Evolutionary conservation across 64 coral and sea anemone species (phyloP).

Genomic region (Orbicella faveolata): DNA sequence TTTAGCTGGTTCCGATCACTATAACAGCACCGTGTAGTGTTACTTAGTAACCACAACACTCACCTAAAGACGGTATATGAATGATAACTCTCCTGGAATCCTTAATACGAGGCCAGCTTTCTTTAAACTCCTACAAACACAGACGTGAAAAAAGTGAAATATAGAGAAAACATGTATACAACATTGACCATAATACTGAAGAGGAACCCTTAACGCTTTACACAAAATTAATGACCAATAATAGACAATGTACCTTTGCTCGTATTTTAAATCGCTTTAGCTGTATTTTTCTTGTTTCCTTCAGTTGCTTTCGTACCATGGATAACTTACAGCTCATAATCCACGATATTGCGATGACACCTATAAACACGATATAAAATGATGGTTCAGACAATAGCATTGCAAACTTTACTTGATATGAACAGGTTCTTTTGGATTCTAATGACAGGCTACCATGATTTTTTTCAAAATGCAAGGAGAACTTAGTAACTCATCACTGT

Average conservation of each 20-base stretch:
- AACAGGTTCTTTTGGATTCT: no score
- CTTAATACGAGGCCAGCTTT: conserved; percentile 66
- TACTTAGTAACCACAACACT: background rate
- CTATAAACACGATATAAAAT: conserved; percentile 13
- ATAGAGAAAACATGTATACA: background rate
- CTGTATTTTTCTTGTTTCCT: conserved; percentile 71
- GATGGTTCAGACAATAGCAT: background rate
- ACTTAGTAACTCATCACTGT: no score
- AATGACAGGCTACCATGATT: no score
- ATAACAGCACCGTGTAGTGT: background rate
- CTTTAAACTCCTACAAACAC: conserved; percentile 47
- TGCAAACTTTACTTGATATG: no score
- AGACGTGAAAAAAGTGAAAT: background rate
- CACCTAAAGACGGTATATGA: conserved; percentile 80
- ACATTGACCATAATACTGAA: no score
- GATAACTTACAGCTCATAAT: conserved; percentile 99
- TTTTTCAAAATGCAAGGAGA: no score
- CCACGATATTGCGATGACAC: conserved; percentile 98
- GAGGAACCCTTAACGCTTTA: no score
- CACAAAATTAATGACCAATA: no score
- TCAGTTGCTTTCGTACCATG: conserved; percentile 94
- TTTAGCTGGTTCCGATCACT: no score
- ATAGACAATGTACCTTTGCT: conserved; percentile 39
- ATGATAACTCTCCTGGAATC: conserved; percentile 69
- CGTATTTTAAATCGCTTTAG: conserved; percentile 85